Conservation (phyloP, 2,888 invertebrate species). For the Heteromurus nitidus region DNA sequence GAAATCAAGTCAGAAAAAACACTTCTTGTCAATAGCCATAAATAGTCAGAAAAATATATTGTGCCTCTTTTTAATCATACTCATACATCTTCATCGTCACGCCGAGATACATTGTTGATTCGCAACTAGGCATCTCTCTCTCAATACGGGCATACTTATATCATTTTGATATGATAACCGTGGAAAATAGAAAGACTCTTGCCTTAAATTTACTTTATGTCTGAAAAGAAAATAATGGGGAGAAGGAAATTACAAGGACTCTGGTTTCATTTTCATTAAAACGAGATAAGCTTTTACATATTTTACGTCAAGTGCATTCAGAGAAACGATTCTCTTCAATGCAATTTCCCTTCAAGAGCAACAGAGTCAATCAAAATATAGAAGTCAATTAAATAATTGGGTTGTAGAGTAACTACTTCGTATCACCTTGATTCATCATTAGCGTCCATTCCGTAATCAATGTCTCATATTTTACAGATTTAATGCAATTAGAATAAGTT, state of each 20-base stretch:
- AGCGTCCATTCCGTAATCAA: too few species aligned
- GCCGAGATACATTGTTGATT: conserved; percentile 3
- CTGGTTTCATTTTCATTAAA: neutral
- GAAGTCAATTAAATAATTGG: conserved; percentile 6
- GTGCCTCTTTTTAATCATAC: conserved; percentile 41
- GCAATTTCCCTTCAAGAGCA: too few species aligned
- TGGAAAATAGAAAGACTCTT: too few species aligned
- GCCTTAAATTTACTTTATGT: too few species aligned
- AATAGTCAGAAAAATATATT: conserved; percentile 44
- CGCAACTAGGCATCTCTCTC: too few species aligned
- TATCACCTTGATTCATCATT: neutral
- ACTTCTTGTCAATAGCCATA: conserved; percentile 39
- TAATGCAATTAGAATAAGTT: too few species aligned
- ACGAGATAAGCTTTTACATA: neutral
- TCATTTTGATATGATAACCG: too few species aligned
- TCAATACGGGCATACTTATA: too few species aligned
- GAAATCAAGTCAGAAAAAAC: conserved; percentile 43
- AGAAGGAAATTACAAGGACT: neutral
- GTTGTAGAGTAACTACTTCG: neutral
- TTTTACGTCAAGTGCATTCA: too few species aligned
- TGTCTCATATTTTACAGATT: too few species aligned
- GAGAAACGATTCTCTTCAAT: too few species aligned
- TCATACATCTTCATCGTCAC: conserved; percentile 38
- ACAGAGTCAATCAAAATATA: neutral
- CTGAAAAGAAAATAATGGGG: too few species aligned